These are phyloP conservation scores for Microplitis manilae DNA, from an alignment of 2,888 invertebrate genomes.

Conservation along the genomic window DNA sequence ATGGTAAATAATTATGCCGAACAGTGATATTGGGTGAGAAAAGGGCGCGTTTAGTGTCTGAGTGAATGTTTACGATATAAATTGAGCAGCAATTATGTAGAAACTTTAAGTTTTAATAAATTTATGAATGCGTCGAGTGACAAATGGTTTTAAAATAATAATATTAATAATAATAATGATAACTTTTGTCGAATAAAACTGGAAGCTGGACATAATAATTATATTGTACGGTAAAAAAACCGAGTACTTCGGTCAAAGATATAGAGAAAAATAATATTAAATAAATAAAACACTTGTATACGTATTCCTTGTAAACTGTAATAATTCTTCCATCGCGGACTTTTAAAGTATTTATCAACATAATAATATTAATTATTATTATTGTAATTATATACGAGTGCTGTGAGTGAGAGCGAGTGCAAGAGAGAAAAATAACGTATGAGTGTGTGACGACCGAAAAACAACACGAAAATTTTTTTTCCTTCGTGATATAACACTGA, in stretches of 20 bases:
- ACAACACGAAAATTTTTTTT: neutral
- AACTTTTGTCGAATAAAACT: no score
- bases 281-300: constrained; percentile 78
- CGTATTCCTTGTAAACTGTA: constrained; percentile 80
- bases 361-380: constrained; percentile 70
- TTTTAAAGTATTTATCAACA: constrained; percentile 72
- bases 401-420: constrained; percentile 66
- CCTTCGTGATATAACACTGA: constrained; percentile 45
- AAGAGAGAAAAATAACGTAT: constrained; percentile 49
- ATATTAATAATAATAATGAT: neutral
- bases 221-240: constrained; percentile 28
- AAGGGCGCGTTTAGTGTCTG: constrained; percentile 46
- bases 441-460: neutral
- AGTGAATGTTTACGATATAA: constrained; percentile 40
- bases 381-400: constrained; percentile 71
- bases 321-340: constrained; percentile 76
- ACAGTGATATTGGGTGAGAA: constrained; percentile 52
- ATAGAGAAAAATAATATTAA: constrained; percentile 41
- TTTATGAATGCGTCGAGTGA: neutral
- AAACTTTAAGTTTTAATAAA: constrained; percentile 27
- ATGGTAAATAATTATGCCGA: constrained; percentile 41
- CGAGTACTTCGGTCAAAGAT: constrained; percentile 21
- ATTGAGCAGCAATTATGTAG: constrained; percentile 42
- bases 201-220: constrained; percentile 5
- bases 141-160: neutral